Conservation (phyloP, 2,888 invertebrate species). For the Drosophila kambysellisi region DNA sequence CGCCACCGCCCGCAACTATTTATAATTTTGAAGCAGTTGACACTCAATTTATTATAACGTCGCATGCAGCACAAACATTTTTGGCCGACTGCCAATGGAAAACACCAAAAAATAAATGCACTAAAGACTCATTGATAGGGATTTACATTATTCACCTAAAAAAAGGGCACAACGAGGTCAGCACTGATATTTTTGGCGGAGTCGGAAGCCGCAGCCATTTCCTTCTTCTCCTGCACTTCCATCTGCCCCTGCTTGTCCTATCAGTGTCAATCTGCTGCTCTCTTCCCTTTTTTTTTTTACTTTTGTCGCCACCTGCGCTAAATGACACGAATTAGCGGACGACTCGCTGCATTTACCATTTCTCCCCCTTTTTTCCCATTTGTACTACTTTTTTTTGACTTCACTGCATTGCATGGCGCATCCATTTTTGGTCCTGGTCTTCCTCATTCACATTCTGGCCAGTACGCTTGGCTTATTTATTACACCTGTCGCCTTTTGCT, state of each 20-base stretch:
- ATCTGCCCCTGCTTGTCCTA: conserved; percentile 42
- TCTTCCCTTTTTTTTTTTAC: conserved; percentile 26
- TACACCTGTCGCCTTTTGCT: conserved; percentile 74
- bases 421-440: conserved; percentile 22
- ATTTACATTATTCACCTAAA: conserved; percentile 56
- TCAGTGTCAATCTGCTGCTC: conserved; percentile 76
- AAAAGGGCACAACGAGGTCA: conserved; percentile 61
- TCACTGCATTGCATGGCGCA: conserved; percentile 32
- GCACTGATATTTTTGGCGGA: conserved; percentile 53
- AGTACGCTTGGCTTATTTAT: conserved; percentile 72
- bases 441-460: conserved; percentile 47
- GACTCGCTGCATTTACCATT: conserved; percentile 26
- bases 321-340: conserved; percentile 75
- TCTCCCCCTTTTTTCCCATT: conserved; percentile 5
- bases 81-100: conserved; percentile 62
- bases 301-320: conserved; percentile 77
- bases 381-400: conserved; percentile 18
- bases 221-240: conserved; percentile 24
- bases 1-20: conserved; percentile 16
- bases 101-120: conserved; percentile 15
- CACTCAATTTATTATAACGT: conserved; percentile 55
- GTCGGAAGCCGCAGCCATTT: conserved; percentile 61
- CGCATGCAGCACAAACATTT: conserved; percentile 29
- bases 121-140: conserved; percentile 48
- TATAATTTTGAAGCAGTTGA: conserved; percentile 50